Evolutionary conservation across 2,888 invertebrate genomes (phyloP).

Genomic region (Fragum whitleyi): DNA sequence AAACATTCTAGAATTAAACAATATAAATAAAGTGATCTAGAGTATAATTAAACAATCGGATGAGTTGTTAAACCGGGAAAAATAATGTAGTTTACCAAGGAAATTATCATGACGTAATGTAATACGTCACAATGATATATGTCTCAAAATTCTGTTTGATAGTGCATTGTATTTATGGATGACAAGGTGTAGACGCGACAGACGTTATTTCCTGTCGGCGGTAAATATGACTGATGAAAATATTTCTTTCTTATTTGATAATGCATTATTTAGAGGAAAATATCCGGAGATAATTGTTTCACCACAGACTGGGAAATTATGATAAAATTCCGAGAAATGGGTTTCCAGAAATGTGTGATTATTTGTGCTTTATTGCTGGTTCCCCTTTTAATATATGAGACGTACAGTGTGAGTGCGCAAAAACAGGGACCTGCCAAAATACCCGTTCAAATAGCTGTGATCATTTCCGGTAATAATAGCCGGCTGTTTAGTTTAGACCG

Average conservation of each 20-base stretch:
- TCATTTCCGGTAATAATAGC: slow-evolving; percentile 40
- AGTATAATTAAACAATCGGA: too few relatives aligned
- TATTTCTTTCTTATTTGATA: not conserved
- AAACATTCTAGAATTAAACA: too few relatives aligned
- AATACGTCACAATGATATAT: not conserved
- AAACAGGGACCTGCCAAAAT: not conserved
- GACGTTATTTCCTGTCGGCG: not conserved
- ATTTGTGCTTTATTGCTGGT: slow-evolving; percentile 8
- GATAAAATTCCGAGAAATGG: not conserved
- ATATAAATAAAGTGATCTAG: too few relatives aligned
- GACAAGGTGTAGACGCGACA: not conserved
- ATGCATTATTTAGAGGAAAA: not conserved
- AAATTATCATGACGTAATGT: not conserved
- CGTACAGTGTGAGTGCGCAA: slow-evolving; percentile 1
- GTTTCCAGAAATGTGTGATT: not conserved
- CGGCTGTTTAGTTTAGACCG: slow-evolving; percentile 71
- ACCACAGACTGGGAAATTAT: not conserved
- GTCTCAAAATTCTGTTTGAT: too few relatives aligned
- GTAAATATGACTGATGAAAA: not conserved
- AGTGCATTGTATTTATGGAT: too few relatives aligned
- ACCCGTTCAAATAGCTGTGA: slow-evolving; percentile 45
- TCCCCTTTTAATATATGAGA: not conserved
- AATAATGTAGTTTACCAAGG: too few relatives aligned
- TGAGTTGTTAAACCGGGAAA: too few relatives aligned
- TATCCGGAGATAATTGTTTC: not conserved